Conservation (phyloP, 2,888 invertebrate genomes). For the Beris morrisii region DNA sequence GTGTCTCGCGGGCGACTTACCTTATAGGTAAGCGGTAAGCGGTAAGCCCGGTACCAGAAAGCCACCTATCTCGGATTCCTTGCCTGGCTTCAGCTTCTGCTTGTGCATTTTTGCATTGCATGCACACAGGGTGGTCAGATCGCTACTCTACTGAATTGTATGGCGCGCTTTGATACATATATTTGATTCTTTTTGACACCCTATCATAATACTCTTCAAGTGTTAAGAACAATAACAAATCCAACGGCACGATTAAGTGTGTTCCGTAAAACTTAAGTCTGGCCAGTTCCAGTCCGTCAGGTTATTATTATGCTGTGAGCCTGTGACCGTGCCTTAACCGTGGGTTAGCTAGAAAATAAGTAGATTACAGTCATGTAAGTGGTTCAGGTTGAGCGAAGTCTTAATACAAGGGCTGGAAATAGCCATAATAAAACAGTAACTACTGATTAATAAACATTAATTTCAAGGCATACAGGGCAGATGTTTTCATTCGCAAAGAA, state of each 20-base stretch:
- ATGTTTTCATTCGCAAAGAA: too few relatives aligned
- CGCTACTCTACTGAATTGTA: too few relatives aligned
- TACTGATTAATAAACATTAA: conserved; percentile 19
- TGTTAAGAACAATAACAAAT: conserved; percentile 26
- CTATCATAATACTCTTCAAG: background rate
- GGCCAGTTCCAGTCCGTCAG: conserved; percentile 5
- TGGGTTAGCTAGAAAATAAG: conserved; percentile 13
- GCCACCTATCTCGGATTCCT: background rate
- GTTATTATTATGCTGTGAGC: conserved; percentile 3
- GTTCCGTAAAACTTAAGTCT: conserved; percentile 14
- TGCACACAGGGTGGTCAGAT: conserved; percentile 6
- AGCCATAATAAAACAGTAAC: conserved; percentile 5
- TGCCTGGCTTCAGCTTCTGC: conserved; percentile 1
- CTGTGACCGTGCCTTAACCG: conserved; percentile 1
- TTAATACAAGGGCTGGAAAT: background rate
- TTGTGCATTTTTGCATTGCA: background rate
- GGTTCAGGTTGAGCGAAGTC: conserved; percentile 10
- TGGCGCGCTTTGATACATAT: background rate
- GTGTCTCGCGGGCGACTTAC: conserved; percentile 32
- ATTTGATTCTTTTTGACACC: conserved; percentile 1
- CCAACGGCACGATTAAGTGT: conserved; percentile 25
- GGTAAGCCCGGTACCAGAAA: background rate
- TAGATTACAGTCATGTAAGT: conserved; percentile 8
- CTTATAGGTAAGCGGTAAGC: background rate
- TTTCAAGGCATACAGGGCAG: background rate